Conservation (phyloP, 1,140 invertebrate species). For the Hypsibius dujardini region DNA sequence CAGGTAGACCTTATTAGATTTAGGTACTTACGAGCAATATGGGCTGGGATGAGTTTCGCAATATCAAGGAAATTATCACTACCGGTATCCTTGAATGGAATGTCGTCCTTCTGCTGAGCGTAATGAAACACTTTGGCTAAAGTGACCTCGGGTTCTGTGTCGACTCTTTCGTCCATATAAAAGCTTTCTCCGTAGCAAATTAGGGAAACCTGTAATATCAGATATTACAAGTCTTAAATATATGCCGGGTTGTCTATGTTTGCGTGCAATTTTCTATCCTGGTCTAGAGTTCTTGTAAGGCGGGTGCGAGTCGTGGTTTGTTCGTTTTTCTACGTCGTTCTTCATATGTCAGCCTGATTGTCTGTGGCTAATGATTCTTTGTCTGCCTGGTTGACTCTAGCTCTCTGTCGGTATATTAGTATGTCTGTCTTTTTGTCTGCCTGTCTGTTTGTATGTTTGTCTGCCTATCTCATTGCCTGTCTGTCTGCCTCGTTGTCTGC, state of each 20-base stretch:
- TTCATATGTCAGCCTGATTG: no score
- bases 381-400: no score
- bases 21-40: conserved; percentile 18
- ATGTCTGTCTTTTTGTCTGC: no score
- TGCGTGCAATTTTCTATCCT: neutral
- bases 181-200: conserved; percentile 21
- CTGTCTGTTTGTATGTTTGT: no score
- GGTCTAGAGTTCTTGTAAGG: no score
- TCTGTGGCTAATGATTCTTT: no score
- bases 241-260: neutral
- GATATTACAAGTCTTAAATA: neutral
- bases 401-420: no score
- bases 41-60: conserved; percentile 20
- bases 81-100: conserved; percentile 21
- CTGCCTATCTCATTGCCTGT: no score
- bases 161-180: conserved; percentile 22
- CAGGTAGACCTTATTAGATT: no score
- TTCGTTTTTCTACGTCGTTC: no score
- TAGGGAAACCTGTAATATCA: conserved; percentile 20
- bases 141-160: conserved; percentile 21
- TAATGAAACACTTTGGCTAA: conserved; percentile 18
- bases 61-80: conserved; percentile 20
- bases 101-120: conserved; percentile 7
- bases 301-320: neutral
- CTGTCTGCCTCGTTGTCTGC: neutral